These are phyloP conservation scores for Glyphotaelius pellucidus DNA, from an alignment of 2,888 invertebrate species.

Conservation along the genomic window DNA sequence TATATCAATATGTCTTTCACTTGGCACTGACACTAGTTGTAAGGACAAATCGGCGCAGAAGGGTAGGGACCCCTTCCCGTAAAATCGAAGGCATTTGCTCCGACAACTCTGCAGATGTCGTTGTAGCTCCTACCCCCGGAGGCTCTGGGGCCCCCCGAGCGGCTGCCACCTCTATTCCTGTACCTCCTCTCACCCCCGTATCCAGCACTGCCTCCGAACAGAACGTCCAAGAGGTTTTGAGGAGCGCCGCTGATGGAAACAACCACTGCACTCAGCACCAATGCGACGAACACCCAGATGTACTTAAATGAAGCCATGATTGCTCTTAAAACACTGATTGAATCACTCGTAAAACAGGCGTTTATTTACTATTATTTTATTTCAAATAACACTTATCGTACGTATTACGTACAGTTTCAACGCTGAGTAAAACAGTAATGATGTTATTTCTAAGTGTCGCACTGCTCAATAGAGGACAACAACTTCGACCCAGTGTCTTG, in stretches of 20 bases:
- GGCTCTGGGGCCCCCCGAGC: conserved; percentile 69
- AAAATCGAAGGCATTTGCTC: conserved; percentile 79
- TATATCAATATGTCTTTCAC: not conserved
- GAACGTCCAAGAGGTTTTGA: conserved; percentile 74
- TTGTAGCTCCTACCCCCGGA: conserved; percentile 79
- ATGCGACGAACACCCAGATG: conserved; percentile 37
- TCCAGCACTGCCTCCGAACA: conserved; percentile 72
- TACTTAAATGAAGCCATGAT: conserved; percentile 43
- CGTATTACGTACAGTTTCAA: not conserved
- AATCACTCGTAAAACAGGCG: not conserved
- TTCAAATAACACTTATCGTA: not conserved
- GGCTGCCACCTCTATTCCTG: conserved; percentile 71
- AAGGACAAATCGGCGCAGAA: conserved; percentile 81
- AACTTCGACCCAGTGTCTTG: not conserved
- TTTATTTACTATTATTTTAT: not conserved
- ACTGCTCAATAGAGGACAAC: not conserved
- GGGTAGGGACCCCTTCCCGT: conserved; percentile 77
- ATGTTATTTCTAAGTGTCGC: not conserved
- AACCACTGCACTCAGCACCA: conserved; percentile 34
- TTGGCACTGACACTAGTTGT: conserved; percentile 67
- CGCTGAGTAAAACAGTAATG: not conserved
- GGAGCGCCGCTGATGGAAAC: conserved; percentile 67
- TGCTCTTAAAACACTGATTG: not conserved
- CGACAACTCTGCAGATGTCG: conserved; percentile 83
- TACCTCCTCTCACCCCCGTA: conserved; percentile 47